Conservation (phyloP, 2,888 invertebrate genomes). For the Electrophaes corylata region DNA sequence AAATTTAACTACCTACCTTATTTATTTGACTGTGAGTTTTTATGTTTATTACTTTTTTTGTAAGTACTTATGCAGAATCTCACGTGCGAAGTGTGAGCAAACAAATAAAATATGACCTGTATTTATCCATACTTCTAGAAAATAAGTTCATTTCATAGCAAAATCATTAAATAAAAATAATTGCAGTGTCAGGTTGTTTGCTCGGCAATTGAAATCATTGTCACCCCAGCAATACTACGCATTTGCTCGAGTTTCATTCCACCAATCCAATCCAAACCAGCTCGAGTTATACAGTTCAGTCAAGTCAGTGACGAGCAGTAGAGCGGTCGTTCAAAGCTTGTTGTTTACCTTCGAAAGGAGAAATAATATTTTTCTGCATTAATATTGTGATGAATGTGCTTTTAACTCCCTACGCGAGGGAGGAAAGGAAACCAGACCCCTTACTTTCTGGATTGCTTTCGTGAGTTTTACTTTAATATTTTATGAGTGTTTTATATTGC, state of each 20-base stretch:
- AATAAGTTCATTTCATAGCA: too few species aligned
- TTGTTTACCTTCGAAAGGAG: constrained; percentile 9
- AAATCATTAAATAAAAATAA: too few species aligned
- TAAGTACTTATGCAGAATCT: too few species aligned
- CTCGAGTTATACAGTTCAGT: constrained; percentile 7
- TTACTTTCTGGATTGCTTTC: constrained; percentile 49
- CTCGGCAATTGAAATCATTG: too few species aligned
- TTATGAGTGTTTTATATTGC: neutral
- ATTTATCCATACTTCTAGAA: too few species aligned
- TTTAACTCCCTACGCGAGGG: constrained; percentile 51
- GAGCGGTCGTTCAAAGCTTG: constrained; percentile 8
- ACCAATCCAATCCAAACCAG: constrained; percentile 6
- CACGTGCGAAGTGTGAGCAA: too few species aligned
- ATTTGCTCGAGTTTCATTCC: constrained; percentile 6
- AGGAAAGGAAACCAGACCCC: constrained; percentile 47
- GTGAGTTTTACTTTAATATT: constrained; percentile 42
- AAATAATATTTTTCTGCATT: constrained; percentile 12
- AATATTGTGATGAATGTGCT: constrained; percentile 51
- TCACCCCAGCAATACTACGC: constrained; percentile 12
- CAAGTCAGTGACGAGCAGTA: neutral
- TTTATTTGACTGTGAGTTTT: too few species aligned
- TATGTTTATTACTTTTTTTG: too few species aligned
- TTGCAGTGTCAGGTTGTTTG: too few species aligned
- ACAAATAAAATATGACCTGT: too few species aligned
- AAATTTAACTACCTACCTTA: too few species aligned